phyloP scores from a whole-genome alignment of 2,888 invertebrate genomes.

The Dorcus hopei region DNA sequence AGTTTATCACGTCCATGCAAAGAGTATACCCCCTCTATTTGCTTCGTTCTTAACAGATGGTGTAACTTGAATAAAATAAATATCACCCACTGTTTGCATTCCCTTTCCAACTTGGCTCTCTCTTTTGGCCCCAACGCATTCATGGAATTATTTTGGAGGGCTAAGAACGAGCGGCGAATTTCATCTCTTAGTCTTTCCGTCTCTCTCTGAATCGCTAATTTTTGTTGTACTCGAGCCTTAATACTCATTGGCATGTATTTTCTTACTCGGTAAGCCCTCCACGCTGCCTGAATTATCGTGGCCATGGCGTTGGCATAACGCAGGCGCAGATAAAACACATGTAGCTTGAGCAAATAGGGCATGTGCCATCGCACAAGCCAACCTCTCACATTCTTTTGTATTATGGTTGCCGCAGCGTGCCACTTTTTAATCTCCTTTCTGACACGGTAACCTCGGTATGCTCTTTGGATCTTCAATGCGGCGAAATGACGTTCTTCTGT shows the following conservation, averaged over 20 bases:
- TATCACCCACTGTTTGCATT: constrained; percentile 36
- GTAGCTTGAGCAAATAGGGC: constrained; percentile 23
- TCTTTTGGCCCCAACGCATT: constrained; percentile 10
- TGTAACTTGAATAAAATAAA: constrained; percentile 44
- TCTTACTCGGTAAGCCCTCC: constrained; percentile 37
- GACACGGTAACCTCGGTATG: constrained; percentile 36
- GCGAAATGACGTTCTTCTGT: constrained; percentile 34
- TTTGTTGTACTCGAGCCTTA: constrained; percentile 13
- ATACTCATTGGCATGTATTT: constrained; percentile 11
- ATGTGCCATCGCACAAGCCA: constrained; percentile 35
- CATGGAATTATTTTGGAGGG: constrained; percentile 13
- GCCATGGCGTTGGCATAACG: constrained; percentile 35
- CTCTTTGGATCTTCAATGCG: constrained; percentile 40
- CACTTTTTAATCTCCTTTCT: constrained; percentile 32
- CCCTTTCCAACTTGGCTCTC: constrained; percentile 25
- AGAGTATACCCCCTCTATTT: constrained; percentile 38
- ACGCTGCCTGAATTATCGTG: constrained; percentile 42
- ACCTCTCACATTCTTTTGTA: constrained; percentile 42
- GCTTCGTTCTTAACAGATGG: constrained; percentile 41
- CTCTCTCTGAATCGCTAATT: constrained; percentile 19
- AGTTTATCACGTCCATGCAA: constrained; percentile 35
- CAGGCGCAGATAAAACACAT: constrained; percentile 13
- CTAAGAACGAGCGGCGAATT: constrained; percentile 21
- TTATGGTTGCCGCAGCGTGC: constrained; percentile 33
- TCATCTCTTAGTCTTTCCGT: constrained; percentile 24